phyloP scores from a whole-genome alignment of 1,140 invertebrate genomes.

The Bactericera cockerelli region DNA sequence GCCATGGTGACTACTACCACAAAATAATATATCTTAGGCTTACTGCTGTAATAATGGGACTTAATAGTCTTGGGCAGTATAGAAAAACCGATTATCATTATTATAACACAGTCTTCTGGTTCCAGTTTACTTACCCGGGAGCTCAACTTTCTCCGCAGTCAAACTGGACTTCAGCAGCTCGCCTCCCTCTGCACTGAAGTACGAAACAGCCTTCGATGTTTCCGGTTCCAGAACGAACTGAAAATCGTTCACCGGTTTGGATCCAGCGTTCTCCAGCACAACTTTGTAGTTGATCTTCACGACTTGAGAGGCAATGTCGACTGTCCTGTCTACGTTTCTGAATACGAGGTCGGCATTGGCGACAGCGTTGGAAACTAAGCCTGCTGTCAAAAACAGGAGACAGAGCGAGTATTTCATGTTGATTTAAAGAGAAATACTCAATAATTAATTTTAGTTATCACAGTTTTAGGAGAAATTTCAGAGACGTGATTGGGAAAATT shows the following conservation, averaged over 20 bases:
- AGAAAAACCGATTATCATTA: too few relatives aligned
- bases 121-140: conserved; percentile 15
- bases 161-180: not conserved
- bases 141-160: not conserved
- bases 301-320: conserved; percentile 77
- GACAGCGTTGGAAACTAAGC: not conserved
- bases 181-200: conserved; percentile 39
- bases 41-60: too few relatives aligned
- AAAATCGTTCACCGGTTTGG: conserved; percentile 48
- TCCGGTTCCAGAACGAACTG: conserved; percentile 50
- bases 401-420: too few relatives aligned
- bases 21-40: too few relatives aligned
- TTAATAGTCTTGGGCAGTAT: too few relatives aligned
- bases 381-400: too few relatives aligned
- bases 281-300: conserved; percentile 67
- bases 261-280: conserved; percentile 64
- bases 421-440: too few relatives aligned
- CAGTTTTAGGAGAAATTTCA: too few relatives aligned
- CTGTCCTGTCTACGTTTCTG: conserved; percentile 65
- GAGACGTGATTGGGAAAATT: too few relatives aligned
- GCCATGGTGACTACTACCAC: too few relatives aligned
- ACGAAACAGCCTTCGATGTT: conserved; percentile 49
- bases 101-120: too few relatives aligned
- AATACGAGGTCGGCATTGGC: conserved; percentile 42
- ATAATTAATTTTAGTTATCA: too few relatives aligned